Percentiles rank a stretch among this genome's conserved stretches.
These are phyloP conservation scores for Stegostoma tigrinum DNA, from an alignment of 2,113 vertebrate species.

Conservation along the genomic window DNA sequence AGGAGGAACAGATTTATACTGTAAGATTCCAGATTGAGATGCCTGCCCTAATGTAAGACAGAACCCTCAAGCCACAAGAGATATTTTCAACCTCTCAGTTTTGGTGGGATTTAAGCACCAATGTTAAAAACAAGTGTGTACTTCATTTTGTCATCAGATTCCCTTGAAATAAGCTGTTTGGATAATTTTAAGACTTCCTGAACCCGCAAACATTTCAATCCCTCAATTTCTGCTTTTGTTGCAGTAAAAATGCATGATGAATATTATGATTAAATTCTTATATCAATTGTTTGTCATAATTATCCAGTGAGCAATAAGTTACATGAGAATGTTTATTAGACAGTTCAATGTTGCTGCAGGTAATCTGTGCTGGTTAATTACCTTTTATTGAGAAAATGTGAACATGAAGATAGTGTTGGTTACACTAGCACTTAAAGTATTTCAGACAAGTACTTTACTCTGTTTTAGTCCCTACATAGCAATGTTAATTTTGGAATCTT, in stretches of 20 bases:
- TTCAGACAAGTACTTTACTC: neutral
- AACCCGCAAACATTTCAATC: neutral
- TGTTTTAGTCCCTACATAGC: neutral
- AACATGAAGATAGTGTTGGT: too few species aligned
- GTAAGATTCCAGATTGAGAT: neutral
- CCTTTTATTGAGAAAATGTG: constrained; percentile 21
- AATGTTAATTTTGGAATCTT: neutral
- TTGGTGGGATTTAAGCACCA: neutral
- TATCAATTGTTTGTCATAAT: neutral
- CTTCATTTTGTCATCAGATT: neutral
- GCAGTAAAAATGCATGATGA: neutral
- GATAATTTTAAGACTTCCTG: neutral
- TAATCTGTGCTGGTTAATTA: constrained; percentile 22
- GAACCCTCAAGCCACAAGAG: neutral
- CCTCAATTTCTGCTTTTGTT: neutral
- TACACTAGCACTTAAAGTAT: neutral
- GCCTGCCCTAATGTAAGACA: neutral
- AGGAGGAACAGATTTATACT: neutral
- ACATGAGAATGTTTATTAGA: neutral
- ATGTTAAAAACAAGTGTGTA: neutral
- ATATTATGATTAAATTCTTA: neutral
- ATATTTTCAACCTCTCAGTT: neutral
- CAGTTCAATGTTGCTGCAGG: constrained; percentile 18
- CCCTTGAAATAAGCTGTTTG: neutral
- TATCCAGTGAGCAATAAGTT: constrained; percentile 9